These are phyloP conservation scores for Lycaon pictus DNA, from an alignment of 2,113 vertebrate genomes.

Conservation along the genomic window DNA sequence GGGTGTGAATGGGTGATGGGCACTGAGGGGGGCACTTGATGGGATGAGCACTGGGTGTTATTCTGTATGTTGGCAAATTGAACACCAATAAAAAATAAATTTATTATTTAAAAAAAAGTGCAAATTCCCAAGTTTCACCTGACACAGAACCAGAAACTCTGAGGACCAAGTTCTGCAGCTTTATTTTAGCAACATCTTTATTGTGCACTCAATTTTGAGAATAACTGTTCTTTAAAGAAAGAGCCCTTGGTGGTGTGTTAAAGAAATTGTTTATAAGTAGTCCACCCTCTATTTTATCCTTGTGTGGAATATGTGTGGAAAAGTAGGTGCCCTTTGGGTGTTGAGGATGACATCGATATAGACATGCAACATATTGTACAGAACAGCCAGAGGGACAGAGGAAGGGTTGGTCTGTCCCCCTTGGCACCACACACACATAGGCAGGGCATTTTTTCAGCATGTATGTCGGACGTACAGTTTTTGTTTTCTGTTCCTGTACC, in stretches of 20 bases:
- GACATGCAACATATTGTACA: background rate
- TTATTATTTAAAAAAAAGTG: background rate
- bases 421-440: background rate
- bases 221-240: background rate
- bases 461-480: background rate
- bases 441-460: constrained; percentile 1
- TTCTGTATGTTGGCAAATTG: too few species aligned
- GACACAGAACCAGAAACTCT: background rate
- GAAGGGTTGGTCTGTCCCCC: background rate
- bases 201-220: background rate
- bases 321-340: background rate
- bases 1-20: too few species aligned
- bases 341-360: rapidly evolving
- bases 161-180: background rate
- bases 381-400: background rate
- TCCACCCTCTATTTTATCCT: background rate
- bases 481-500: constrained; percentile 28
- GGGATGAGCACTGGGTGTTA: too few species aligned
- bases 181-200: background rate
- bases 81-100: too few species aligned
- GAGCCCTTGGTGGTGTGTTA: background rate
- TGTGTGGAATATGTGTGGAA: background rate
- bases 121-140: background rate
- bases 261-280: background rate
- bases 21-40: too few species aligned